Conservation (phyloP, 2,888 invertebrate genomes). For the Agrotis puta region DNA sequence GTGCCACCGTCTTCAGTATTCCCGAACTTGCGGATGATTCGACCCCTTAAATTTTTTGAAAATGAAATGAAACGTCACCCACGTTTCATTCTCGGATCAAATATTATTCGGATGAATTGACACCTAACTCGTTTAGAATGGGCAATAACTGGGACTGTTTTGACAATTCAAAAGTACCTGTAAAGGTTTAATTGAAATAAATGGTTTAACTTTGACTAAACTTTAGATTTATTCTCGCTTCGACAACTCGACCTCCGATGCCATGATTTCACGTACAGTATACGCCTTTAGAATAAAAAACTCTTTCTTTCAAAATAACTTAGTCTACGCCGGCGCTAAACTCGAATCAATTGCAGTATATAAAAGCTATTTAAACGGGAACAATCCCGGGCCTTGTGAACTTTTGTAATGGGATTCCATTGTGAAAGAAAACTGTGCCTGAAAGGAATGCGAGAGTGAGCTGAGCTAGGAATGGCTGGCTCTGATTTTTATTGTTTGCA, state of each 20-base stretch:
- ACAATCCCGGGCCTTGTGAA: conserved; percentile 21
- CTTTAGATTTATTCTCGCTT: no score
- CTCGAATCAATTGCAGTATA: conserved; percentile 28
- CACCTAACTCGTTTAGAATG: no score
- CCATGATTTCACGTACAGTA: background rate
- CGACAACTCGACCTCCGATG: no score
- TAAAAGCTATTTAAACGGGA: conserved; percentile 27
- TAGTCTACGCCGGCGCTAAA: conserved; percentile 1
- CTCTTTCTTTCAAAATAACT: background rate
- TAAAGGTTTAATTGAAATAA: background rate
- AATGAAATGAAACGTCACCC: no score
- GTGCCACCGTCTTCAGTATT: no score
- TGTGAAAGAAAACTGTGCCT: conserved; percentile 19
- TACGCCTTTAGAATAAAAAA: background rate
- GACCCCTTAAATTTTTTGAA: no score
- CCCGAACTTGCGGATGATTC: no score
- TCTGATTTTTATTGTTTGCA: background rate
- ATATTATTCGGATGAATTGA: no score
- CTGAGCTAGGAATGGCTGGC: conserved; percentile 1
- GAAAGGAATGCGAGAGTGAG: conserved; percentile 14
- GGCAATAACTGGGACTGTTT: no score
- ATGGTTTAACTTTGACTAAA: no score
- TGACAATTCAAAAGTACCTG: no score
- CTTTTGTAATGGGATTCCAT: conserved; percentile 37
- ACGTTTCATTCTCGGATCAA: no score